phyloP scores from a whole-genome alignment of 2,888 invertebrate species.

The Tricholauxania praeusta region DNA sequence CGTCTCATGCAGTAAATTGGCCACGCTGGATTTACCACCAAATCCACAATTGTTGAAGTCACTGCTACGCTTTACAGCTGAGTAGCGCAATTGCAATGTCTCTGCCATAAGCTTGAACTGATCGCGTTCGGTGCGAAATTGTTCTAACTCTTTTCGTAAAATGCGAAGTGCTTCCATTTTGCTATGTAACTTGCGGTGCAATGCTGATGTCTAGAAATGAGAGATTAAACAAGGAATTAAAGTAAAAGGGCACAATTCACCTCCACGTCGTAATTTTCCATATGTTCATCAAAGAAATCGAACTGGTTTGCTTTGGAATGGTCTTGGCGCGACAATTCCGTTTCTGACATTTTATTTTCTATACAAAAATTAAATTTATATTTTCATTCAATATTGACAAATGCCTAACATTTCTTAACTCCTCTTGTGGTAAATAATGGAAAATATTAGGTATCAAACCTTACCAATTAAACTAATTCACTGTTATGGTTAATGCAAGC shows the following conservation, averaged over 20 bases:
- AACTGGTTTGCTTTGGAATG: constrained; percentile 50
- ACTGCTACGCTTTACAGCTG: constrained; percentile 68
- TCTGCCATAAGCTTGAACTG: constrained; percentile 85
- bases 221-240: constrained; percentile 40
- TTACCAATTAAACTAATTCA: no score
- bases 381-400: no score
- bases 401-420: no score
- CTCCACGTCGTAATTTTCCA: constrained; percentile 68
- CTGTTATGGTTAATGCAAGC: no score
- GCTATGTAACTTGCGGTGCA: constrained; percentile 81
- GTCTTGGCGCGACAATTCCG: constrained; percentile 30
- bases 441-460: no score
- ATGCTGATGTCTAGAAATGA: constrained; percentile 71
- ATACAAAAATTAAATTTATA: no score
- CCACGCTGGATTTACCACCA: constrained; percentile 68
- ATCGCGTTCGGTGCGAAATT: constrained; percentile 83
- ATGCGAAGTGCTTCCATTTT: constrained; percentile 87
- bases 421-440: no score
- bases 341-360: constrained; percentile 12
- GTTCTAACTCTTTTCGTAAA: constrained; percentile 81
- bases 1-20: constrained; percentile 72
- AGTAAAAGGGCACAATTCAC: constrained; percentile 51
- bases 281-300: constrained; percentile 66
- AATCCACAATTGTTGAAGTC: constrained; percentile 60
- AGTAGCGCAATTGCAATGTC: constrained; percentile 74